These are phyloP conservation scores for Hoplodrina blanda DNA, from an alignment of 2,888 invertebrate genomes.

Conservation along the genomic window DNA sequence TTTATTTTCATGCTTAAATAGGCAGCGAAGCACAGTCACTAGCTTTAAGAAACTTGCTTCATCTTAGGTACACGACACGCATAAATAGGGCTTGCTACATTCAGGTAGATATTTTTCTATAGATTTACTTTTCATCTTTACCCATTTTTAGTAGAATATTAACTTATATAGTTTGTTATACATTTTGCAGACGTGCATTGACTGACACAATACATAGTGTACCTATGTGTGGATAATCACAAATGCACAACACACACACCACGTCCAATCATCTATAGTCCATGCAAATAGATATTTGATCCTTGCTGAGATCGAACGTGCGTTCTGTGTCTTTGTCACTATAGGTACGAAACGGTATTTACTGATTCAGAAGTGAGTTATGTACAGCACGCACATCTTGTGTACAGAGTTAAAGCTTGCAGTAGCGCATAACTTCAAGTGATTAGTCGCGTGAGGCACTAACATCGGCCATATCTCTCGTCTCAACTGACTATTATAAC, in stretches of 20 bases:
- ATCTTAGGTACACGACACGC: no score
- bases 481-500: constrained; percentile 40
- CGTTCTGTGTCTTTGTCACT: background rate
- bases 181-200: background rate
- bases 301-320: background rate
- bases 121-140: background rate
- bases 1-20: no score
- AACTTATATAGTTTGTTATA: background rate
- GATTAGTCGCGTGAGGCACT: constrained; percentile 27
- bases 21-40: background rate
- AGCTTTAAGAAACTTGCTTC: background rate
- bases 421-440: constrained; percentile 30
- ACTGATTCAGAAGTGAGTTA: constrained; percentile 11
- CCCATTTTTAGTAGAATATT: background rate
- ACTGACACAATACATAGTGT: no score
- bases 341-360: background rate
- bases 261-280: no score
- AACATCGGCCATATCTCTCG: constrained; percentile 36
- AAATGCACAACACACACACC: no score
- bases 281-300: constrained; percentile 2
- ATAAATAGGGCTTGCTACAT: background rate
- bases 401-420: constrained; percentile 22
- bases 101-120: background rate
- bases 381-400: constrained; percentile 23
- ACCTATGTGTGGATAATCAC: no score